A percentile compares a stretch with the other conserved stretches of the same genome.
Conservation (phyloP, 2,113 vertebrate genomes). For the human region DNA sequence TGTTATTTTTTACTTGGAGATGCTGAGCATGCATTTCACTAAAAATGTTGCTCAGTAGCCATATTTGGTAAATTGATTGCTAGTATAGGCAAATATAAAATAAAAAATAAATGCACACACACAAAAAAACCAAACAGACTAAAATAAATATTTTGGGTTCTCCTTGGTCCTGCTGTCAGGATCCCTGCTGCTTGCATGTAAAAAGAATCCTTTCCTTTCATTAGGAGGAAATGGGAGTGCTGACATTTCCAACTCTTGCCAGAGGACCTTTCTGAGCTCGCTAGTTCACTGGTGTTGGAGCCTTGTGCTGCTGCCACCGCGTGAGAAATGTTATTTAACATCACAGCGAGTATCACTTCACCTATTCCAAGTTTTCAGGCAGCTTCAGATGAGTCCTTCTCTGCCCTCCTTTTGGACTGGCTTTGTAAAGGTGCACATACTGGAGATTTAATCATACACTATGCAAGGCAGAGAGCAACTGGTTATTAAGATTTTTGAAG, state of each 20-base stretch:
- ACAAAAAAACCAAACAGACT: neutral
- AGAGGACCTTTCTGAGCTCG: neutral
- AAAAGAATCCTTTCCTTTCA: slow-evolving; percentile 48
- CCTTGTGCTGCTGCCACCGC: accelerated
- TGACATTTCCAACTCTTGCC: slow-evolving; percentile 44
- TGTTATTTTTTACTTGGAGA: neutral
- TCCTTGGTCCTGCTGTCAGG: neutral
- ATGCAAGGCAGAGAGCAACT: neutral
- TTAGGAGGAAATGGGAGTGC: neutral
- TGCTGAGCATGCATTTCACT: slow-evolving; percentile 4
- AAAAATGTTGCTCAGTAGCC: neutral
- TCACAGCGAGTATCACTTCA: neutral
- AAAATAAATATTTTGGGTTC: neutral
- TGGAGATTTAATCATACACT: neutral
- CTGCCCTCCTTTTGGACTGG: neutral
- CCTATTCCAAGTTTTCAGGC: neutral
- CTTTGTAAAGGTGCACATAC: neutral
- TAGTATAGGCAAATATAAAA: neutral
- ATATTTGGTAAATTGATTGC: slow-evolving; percentile 18
- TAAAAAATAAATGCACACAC: neutral
- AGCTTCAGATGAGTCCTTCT: neutral
- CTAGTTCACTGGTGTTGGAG: neutral
- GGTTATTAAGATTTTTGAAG: neutral
- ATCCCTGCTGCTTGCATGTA: neutral
- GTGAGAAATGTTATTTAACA: slow-evolving; percentile 1